These are phyloP conservation scores for Bimastos eiseni DNA, from an alignment of 2,888 invertebrate species.

Conservation along the genomic window DNA sequence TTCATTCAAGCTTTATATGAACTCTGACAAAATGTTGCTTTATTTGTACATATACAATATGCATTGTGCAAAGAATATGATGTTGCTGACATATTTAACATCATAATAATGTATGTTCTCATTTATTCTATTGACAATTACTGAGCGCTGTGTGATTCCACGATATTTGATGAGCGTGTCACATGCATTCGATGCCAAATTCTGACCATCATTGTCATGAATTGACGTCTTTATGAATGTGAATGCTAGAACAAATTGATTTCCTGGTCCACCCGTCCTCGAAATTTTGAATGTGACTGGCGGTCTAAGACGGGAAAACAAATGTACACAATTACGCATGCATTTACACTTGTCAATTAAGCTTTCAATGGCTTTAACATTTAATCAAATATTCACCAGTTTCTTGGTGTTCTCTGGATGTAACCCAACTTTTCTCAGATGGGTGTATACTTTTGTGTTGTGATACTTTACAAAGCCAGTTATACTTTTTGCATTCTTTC, in stretches of 20 bases:
- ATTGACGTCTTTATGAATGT: neutral
- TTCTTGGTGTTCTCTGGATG: neutral
- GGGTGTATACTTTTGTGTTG: neutral
- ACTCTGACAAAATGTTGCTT: neutral
- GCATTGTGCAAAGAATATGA: neutral
- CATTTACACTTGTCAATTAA: too few species aligned
- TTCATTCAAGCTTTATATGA: neutral
- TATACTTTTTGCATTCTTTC: neutral
- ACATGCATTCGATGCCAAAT: neutral
- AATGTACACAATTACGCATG: neutral
- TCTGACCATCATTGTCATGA: neutral
- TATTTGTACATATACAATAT: neutral
- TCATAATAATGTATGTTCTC: too few species aligned
- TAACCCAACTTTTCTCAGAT: neutral
- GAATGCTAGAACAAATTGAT: slow-evolving; percentile 5
- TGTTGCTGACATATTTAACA: neutral
- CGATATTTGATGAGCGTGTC: too few species aligned
- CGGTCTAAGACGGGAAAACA: slow-evolving; percentile 13
- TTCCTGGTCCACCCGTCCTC: slow-evolving; percentile 6
- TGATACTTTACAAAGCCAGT: neutral
- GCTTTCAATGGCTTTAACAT: neutral
- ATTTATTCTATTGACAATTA: too few species aligned
- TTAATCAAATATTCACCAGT: neutral
- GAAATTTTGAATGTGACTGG: neutral
- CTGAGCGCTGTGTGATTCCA: too few species aligned